phyloP scores from a whole-genome alignment of 2,888 invertebrate genomes.

The Lycaena phlaeas region DNA sequence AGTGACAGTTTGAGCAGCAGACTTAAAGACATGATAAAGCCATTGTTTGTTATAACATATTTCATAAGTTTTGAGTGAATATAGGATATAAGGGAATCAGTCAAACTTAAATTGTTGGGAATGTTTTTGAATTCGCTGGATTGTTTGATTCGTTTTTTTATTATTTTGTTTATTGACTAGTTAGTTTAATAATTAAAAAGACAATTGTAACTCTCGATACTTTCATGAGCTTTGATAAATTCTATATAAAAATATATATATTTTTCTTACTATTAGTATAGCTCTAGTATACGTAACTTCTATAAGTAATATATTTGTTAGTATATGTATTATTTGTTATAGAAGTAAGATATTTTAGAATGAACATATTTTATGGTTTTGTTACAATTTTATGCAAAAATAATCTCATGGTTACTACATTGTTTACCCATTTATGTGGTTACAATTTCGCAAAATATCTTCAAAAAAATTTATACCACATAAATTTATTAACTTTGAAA shows the following conservation, averaged over 20 bases:
- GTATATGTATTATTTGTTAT: constrained; percentile 32
- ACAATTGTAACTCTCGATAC: constrained; percentile 60
- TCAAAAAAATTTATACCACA: too few species aligned
- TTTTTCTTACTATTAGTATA: constrained; percentile 67
- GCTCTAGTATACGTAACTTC: constrained; percentile 34
- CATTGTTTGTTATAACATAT: constrained; percentile 37
- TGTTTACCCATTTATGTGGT: too few species aligned
- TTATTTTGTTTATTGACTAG: constrained; percentile 14
- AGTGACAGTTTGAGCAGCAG: constrained; percentile 52
- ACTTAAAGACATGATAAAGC: constrained; percentile 59
- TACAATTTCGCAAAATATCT: too few species aligned
- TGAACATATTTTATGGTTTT: constrained; percentile 14
- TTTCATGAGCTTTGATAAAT: constrained; percentile 68
- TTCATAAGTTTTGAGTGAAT: constrained; percentile 51
- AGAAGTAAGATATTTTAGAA: constrained; percentile 21
- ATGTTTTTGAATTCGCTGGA: constrained; percentile 28
- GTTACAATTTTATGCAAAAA: not conserved
- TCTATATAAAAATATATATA: constrained; percentile 56
- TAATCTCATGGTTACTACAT: not conserved
- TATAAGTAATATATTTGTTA: constrained; percentile 13
- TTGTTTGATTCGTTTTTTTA: constrained; percentile 26
- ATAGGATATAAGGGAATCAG: constrained; percentile 22
- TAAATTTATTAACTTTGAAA: too few species aligned
- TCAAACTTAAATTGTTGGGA: constrained; percentile 30
- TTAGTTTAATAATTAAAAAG: constrained; percentile 53